Base-by-base conservation (phyloP, 1,140 invertebrate species). In the Drosophila micromelanica region DNA sequence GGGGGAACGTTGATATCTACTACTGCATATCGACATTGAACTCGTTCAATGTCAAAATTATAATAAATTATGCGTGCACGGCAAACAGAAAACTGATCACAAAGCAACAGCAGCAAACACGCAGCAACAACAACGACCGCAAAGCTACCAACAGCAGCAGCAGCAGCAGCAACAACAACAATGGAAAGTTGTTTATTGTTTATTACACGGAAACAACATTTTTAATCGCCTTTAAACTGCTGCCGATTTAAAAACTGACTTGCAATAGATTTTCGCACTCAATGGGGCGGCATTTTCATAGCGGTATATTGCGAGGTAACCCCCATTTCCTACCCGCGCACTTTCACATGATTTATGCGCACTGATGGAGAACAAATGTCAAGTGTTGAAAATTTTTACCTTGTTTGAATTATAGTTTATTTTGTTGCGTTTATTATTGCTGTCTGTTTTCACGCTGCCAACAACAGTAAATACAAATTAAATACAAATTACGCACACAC, bases 41-140 rank as follows among this genome's bases (percentile, higher is more conserved):
- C 80, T 77, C 78, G 74, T 90, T 89, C 85, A 89, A 89, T 89
- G 85, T 85, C 85, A 90, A 73, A 72, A 85, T 89, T 89, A 86
- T 75, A 75, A 86, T 85, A 85, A 85, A 86, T 80, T 85, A 85
- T 85, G 80, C 80, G 76, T 85, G 61, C 59, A 79, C 37, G 56
- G 45, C 57, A 57, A 78, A 56, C 70, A 27, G 55, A 78, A 80
- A 80, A 64, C n/a, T 73, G 71, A 76, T 64, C 80, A 64, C 56
- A 64, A 49, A 82, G 61, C 63, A 40, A 20, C 20, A 23, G 20
- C 20, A 23, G 20, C 20, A 23, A 23, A 63, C n/a, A n/a, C 15
- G 4, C 40, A 57, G 5, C 32, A 70, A 15, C 72, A 76, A 84
- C 73, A 79, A 61, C 17, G 56, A 15, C 52, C n/a, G 12, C 12